Evolutionary conservation across 53 echinoderm and acorn worm genomes (phyloP), one percentile per base, ranked within the genome.

Genomic region (Antedon mediterranea): DNA sequence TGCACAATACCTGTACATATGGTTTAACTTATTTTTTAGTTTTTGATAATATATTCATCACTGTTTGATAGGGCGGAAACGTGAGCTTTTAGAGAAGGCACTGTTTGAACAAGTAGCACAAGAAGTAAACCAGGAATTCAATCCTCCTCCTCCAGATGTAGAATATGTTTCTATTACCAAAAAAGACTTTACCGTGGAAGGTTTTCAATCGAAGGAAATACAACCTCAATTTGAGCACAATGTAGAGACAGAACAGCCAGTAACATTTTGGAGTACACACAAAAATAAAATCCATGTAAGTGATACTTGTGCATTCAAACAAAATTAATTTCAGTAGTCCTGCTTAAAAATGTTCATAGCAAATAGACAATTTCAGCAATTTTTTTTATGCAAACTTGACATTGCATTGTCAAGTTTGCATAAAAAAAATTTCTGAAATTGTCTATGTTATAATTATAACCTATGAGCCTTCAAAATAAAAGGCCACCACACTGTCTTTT

Each of bases 211-310:
- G 3, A 84, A 85, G 73, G 75, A 84, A 13, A 92, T 92, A 13
- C 76, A 87, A 30, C 97, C 97, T 13, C 74, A 88, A 71, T 71
- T 82, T 34, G 92, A 92, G 37, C 97, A 97, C 73, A 92, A 97
- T 33, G 83, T 97, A 27, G 92, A 89, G 37, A 97, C 89, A 0
- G 97, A 97, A 78, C 97, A 97, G 71, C 97, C 97, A 14, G 74
- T 97, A 34, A 97, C 97, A 13, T 97, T 97, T 80, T 97, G 97
- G 97, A 91, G 89, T 82, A 77, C 76, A 73, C 97, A 97, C 84
- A 92, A 97, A 44, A 79, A 97, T 33, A 97, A 97, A 74, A 97
- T 97, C 43, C 97, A 79, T 73, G 97, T 97, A 71, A 97, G 97
- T 89, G 9, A n/a, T n/a, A n/a, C n/a, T 7, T 28, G 28, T 28